These are phyloP conservation scores for Nannoperca australis DNA, from an alignment of 2,797 vertebrate species.

Conservation along the genomic window DNA sequence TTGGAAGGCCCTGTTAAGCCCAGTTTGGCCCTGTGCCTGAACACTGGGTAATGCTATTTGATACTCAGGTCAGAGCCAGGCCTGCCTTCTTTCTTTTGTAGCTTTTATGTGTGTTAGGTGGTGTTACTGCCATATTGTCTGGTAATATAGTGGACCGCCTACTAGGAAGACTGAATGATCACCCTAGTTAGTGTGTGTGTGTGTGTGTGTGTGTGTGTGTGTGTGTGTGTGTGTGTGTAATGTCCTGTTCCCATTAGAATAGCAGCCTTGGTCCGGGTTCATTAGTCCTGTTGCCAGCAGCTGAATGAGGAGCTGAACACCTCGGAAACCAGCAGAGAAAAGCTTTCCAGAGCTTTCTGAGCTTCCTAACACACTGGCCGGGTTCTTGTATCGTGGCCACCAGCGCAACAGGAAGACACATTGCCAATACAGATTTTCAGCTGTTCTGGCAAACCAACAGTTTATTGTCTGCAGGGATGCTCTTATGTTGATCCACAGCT, in stretches of 20 bases:
- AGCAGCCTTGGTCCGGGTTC: slow-evolving; percentile 36
- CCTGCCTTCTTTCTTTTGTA: slow-evolving; percentile 39
- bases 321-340: slow-evolving; percentile 60
- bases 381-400: slow-evolving; percentile 30
- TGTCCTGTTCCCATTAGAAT: slow-evolving; percentile 37
- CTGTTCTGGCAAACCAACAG: not conserved
- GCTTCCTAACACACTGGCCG: not conserved
- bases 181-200: slow-evolving; percentile 18
- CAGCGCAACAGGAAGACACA: slow-evolving; percentile 32
- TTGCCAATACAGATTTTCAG: slow-evolving; percentile 22
- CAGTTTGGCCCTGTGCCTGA: slow-evolving; percentile 21
- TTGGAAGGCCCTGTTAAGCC: slow-evolving; percentile 1
- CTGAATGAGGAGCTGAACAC: slow-evolving; percentile 60
- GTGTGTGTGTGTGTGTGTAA: slow-evolving; percentile 20
- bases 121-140: slow-evolving; percentile 51
- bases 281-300: slow-evolving; percentile 54
- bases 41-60: slow-evolving; percentile 34
- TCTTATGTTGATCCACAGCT: not conserved
- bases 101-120: slow-evolving; percentile 51
- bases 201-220: slow-evolving; percentile 27
- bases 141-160: slow-evolving; percentile 58
- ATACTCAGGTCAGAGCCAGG: slow-evolving; percentile 48
- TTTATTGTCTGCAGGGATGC: not conserved
- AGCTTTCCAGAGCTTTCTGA: slow-evolving; percentile 39
- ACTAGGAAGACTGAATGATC: slow-evolving; percentile 51